phyloP scores from a whole-genome alignment of 2,113 vertebrate genomes.

The Xiphorhynchus elegans region DNA sequence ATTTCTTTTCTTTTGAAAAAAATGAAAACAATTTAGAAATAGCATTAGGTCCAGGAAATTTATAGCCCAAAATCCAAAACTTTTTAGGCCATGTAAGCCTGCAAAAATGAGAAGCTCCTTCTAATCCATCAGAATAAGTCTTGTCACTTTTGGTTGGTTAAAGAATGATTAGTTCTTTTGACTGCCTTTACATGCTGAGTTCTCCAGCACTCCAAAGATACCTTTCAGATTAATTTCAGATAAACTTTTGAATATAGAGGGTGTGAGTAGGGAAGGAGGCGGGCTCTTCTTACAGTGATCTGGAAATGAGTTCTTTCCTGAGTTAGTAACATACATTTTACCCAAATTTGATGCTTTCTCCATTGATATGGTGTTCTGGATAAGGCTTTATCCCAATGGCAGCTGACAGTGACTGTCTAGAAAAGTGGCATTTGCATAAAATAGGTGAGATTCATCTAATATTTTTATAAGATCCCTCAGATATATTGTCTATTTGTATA shows the following conservation, averaged over 20 bases:
- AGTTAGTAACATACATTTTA: neutral
- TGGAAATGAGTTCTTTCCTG: neutral
- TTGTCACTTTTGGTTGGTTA: neutral
- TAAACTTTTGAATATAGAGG: neutral
- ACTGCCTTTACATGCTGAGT: neutral
- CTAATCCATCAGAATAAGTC: neutral
- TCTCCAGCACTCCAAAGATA: neutral
- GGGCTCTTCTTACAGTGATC: neutral
- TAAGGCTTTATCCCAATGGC: neutral
- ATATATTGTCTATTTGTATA: neutral
- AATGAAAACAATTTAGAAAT: neutral
- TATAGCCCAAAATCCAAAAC: neutral
- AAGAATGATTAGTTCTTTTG: neutral
- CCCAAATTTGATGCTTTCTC: neutral
- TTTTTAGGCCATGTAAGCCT: neutral
- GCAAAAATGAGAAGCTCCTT: neutral
- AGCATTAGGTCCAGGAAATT: neutral
- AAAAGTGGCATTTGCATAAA: neutral
- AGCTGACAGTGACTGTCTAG: neutral
- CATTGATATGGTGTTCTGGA: neutral
- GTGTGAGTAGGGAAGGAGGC: neutral
- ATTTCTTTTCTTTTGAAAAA: neutral
- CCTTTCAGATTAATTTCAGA: neutral
- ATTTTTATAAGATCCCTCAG: neutral
- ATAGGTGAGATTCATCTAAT: neutral